Base-by-base conservation (phyloP, 2,797 vertebrate species). In the Triplophysa yarkandensis region DNA sequence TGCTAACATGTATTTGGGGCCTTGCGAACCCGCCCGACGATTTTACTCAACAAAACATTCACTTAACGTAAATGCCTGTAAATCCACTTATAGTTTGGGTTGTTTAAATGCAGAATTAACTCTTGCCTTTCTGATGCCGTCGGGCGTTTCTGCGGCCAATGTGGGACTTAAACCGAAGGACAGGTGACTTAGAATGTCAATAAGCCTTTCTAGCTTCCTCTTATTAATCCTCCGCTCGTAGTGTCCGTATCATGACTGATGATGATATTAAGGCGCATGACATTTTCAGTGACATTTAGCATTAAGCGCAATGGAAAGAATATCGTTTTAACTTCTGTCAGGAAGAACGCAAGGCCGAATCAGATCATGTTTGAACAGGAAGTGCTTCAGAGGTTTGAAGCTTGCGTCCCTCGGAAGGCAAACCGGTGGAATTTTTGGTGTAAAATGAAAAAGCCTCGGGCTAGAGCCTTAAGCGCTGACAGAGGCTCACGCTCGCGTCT, bases 261-360 rank as follows among this genome's bases (percentile, higher is more conserved):
- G 27, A 36, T 66, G 27, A 68, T 39, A 62, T 64, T 69, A 46
- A 68, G 52, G 28, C 21, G 10, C 21, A 13, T 74, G 77, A 55
- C 71, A 78, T 78, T 78, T 78, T 74, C 71, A 39, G 39, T 78
- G 71, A 74, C 77, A 78, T 78, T 74, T 74, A 48, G 52, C 58
- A 34, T 41, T 64, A 71, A 67, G 61, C 50, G 30, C 61, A 27
- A 36, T 61, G 41, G 34, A 58, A 66, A 52, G 68, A 52, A 58
- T 64, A 67, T 39, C 21, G 6, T 58, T 74, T 74, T 58, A 60
- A 48, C 25, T 58, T 66, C 62, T 50, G 48, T 66, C 2, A 13
- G 41, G 57, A 57, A 32, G 60, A n/a, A 72, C 17, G 30, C 43
- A 34, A 17, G 4, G 16, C 61, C 6, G 72, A 71, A 34, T 73